Conservation (phyloP, 2,888 invertebrate species). For the Deilephila porcellus region DNA sequence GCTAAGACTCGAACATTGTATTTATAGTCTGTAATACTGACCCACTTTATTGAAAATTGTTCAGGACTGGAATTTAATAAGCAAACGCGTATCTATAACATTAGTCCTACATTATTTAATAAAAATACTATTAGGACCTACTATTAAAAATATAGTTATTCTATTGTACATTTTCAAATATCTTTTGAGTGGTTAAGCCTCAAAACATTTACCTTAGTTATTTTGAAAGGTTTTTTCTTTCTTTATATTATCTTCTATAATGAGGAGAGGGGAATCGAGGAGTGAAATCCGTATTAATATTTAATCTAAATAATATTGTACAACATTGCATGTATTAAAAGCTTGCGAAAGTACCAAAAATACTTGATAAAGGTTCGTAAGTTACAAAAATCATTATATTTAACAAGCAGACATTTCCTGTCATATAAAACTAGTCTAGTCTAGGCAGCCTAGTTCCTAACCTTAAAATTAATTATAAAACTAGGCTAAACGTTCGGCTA, state of each 20-base stretch:
- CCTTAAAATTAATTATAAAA: constrained; percentile 12
- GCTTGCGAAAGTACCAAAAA: neutral
- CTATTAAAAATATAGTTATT: neutral
- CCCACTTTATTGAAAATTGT: constrained; percentile 22
- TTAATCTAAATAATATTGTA: no score
- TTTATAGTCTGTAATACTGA: constrained; percentile 12
- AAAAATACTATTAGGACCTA: neutral
- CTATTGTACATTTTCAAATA: no score
- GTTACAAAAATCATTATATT: neutral
- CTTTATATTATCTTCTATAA: no score
- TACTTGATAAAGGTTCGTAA: neutral
- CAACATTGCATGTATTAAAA: no score
- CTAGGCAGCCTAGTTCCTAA: neutral
- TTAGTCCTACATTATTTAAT: neutral
- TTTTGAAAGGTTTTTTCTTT: no score
- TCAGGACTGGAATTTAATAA: neutral
- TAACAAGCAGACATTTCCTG: neutral
- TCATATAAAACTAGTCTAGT: neutral
- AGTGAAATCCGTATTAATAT: no score
- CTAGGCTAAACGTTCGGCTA: neutral
- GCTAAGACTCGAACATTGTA: neutral
- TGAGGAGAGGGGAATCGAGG: no score
- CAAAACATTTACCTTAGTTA: no score
- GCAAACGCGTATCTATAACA: neutral
- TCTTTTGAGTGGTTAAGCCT: no score